Evolutionary conservation across 1,140 invertebrate species (phyloP).

Genomic region (Lethrus apterus): DNA sequence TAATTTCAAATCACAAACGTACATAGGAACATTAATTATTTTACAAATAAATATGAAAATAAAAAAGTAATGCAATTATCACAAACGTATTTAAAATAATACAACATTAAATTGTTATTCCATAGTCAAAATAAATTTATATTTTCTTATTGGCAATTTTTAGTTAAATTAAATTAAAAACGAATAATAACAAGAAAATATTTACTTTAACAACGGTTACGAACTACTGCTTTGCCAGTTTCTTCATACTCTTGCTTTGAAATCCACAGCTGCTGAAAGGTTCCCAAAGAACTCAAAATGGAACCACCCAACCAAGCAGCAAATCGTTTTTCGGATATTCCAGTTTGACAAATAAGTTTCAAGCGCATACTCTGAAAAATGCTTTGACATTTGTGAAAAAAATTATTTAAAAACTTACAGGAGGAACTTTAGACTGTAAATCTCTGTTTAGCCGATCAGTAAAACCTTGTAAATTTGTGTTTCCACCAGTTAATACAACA

Average conservation of each 20-base stretch:
- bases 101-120: too few species aligned
- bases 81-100: too few species aligned
- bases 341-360: constrained; percentile 69
- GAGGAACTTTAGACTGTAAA: constrained; percentile 45
- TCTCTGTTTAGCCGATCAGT: constrained; percentile 56
- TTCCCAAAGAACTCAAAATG: constrained; percentile 79
- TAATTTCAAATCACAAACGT: too few species aligned
- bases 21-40: too few species aligned
- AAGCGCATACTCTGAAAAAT: constrained; percentile 62
- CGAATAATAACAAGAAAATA: too few species aligned
- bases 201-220: too few species aligned
- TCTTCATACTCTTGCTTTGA: constrained; percentile 88
- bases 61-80: too few species aligned
- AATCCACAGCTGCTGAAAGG: constrained; percentile 93
- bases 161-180: too few species aligned
- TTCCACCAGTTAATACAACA: constrained; percentile 82
- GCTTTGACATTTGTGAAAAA: constrained; percentile 14
- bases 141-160: too few species aligned
- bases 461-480: constrained; percentile 71
- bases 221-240: constrained; percentile 55
- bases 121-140: too few species aligned
- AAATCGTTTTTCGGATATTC: constrained; percentile 70
- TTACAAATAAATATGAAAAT: too few species aligned
- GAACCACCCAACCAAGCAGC: constrained; percentile 91
- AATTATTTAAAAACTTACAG: constrained; percentile 22